phyloP scores from a whole-genome alignment of 2,888 invertebrate species.

The Parnassius mnemosyne region DNA sequence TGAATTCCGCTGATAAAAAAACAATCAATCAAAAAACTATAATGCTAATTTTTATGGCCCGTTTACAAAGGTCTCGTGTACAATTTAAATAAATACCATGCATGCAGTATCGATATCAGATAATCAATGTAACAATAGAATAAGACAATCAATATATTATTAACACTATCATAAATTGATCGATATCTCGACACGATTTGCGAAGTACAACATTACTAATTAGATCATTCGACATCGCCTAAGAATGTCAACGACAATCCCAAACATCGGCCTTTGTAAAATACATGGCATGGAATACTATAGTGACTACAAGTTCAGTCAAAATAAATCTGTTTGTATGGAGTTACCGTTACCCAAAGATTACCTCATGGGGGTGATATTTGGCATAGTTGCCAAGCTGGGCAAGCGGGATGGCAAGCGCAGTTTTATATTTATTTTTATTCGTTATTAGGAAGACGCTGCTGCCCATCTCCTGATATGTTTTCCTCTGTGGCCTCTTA shows the following conservation, averaged over 20 bases:
- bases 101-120: constrained; percentile 5
- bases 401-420: no score
- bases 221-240: constrained; percentile 21
- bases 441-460: no score
- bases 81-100: constrained; percentile 12
- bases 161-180: constrained; percentile 20
- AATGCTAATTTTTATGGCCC: constrained; percentile 3
- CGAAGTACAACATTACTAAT: constrained; percentile 17
- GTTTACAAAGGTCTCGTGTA: constrained; percentile 10
- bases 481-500: no score
- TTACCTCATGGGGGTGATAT: no score
- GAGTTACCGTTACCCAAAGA: no score
- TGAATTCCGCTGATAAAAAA: no score
- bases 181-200: constrained; percentile 22
- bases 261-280: constrained; percentile 1
- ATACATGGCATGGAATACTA: background rate
- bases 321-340: background rate
- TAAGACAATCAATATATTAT: constrained; percentile 20
- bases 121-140: constrained; percentile 7
- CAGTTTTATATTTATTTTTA: no score
- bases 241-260: constrained; percentile 10
- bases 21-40: no score
- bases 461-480: no score
- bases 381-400: no score
- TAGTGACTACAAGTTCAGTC: background rate